Evolutionary conservation across 2,797 vertebrate genomes (phyloP), one percentile per base, ranked within the genome.

Genomic region (Molossus molossus): DNA sequence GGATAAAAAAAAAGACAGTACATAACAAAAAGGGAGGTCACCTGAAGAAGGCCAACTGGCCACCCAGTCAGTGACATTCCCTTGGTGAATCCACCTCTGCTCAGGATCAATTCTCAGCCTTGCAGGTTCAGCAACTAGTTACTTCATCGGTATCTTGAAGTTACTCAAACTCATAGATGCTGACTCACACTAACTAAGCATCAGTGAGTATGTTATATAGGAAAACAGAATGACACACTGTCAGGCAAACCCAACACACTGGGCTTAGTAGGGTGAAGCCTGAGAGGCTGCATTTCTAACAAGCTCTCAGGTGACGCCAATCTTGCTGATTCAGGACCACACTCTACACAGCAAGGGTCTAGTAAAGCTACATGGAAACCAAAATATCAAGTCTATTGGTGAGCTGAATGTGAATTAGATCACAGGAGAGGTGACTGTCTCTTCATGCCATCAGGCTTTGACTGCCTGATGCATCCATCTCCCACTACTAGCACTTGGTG

Each of bases 141-240:
- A 58, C 4, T 83, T 58, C 33, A 5, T 72, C 23, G 13, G 18
- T 72, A 73, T 92, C 90, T 87, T 69, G 9, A 91, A 55, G 5
- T 92, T 70, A 65, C 60, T 91, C 69, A 88, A 57, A 87, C 18
- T 81, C 84, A 84, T 0, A 1, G 23, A 45, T 9, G 45, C 40
- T 90, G 70, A 96, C 67, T 94, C 83, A 95, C 18, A 27, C 13
- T 58, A 69, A 72, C 11, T 11, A 77, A 83, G 91, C 75, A 45
- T 57, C 67, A 81, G 13, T 12, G 10, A 57, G 20, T 17, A 4
- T 17, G 5, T 12, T 0, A 53, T 7, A 55, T 1, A 60, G 27
- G 50, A 89, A 83, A 69, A 87, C 37, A 92, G 64, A 76, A 84
- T 27, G 57, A 37, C 33, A 93, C 14, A 7, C 23, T 55, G 13